Conservation (phyloP, 2,797 vertebrate genomes). For the Chiroxiphia lanceolata region DNA sequence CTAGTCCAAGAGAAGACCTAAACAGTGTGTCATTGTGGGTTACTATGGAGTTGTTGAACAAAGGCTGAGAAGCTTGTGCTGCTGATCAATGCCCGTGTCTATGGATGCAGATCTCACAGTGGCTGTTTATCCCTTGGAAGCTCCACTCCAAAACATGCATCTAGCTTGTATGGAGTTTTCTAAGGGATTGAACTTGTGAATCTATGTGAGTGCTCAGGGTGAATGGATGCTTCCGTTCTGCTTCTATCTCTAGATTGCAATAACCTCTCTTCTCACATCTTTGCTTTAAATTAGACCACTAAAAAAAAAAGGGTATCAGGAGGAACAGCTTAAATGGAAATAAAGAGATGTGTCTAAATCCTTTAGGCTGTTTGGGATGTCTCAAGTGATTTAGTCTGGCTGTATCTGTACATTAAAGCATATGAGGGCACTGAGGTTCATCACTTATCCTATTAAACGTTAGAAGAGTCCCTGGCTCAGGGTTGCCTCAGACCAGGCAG, state of each 20-base stretch:
- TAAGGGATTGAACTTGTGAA: background rate
- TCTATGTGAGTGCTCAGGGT: background rate
- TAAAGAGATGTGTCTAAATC: constrained; percentile 59
- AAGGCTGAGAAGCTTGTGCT: constrained; percentile 15
- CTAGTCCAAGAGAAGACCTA: background rate
- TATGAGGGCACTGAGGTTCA: constrained; percentile 28
- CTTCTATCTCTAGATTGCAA: background rate
- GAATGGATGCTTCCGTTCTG: background rate
- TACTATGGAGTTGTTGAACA: constrained; percentile 49
- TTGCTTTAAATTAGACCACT: background rate
- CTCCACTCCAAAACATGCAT: background rate
- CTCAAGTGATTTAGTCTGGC: constrained; percentile 41
- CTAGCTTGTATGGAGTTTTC: background rate
- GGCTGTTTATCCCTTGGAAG: background rate
- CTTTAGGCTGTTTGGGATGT: constrained; percentile 53
- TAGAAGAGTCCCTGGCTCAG: background rate
- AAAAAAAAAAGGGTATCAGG: background rate
- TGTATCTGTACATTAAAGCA: constrained; percentile 29
- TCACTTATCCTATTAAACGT: constrained; percentile 51
- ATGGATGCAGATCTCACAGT: background rate
- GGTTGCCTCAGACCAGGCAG: background rate
- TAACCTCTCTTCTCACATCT: background rate
- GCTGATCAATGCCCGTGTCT: background rate
- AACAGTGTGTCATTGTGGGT: background rate
- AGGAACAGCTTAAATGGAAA: constrained; percentile 59